These are phyloP conservation scores for Drosophila prosaltans DNA, from an alignment of 1,140 invertebrate species.

Conservation along the genomic window DNA sequence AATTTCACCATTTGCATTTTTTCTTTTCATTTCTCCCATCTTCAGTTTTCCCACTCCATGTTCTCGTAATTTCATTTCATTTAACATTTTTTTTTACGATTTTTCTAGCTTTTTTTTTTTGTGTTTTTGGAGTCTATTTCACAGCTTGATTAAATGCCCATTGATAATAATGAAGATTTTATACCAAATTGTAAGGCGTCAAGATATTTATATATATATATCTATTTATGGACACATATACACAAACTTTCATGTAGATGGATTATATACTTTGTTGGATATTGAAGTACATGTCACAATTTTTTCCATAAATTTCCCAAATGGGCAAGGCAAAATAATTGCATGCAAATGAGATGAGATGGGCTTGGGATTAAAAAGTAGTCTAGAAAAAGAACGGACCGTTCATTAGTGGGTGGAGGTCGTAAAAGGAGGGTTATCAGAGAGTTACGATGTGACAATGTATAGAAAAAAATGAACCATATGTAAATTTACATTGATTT, in stretches of 20 bases:
- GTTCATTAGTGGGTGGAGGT: not conserved
- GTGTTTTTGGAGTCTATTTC: constrained; percentile 60
- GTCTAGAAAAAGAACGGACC: not conserved
- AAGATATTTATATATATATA: constrained; percentile 39
- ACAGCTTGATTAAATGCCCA: constrained; percentile 73
- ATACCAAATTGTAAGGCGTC: constrained; percentile 64
- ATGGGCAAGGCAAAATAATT: constrained; percentile 60
- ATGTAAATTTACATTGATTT: constrained; percentile 1
- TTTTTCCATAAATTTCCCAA: constrained; percentile 29
- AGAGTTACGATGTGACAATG: not conserved
- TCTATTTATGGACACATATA: too few species aligned
- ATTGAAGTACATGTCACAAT: constrained; percentile 72
- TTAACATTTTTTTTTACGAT: constrained; percentile 39
- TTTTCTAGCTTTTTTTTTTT: constrained; percentile 71
- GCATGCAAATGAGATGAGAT: constrained; percentile 68
- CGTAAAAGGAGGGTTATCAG: not conserved
- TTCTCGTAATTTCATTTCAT: constrained; percentile 77
- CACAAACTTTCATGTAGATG: constrained; percentile 12
- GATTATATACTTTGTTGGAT: constrained; percentile 29
- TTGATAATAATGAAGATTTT: constrained; percentile 61
- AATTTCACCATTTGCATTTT: constrained; percentile 79
- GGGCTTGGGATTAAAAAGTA: constrained; percentile 26
- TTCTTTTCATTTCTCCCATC: constrained; percentile 3
- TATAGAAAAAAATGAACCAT: not conserved
- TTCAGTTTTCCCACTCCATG: constrained; percentile 20